phyloP scores from a whole-genome alignment of 2,888 invertebrate genomes.

The Itoplectis maculator region DNA sequence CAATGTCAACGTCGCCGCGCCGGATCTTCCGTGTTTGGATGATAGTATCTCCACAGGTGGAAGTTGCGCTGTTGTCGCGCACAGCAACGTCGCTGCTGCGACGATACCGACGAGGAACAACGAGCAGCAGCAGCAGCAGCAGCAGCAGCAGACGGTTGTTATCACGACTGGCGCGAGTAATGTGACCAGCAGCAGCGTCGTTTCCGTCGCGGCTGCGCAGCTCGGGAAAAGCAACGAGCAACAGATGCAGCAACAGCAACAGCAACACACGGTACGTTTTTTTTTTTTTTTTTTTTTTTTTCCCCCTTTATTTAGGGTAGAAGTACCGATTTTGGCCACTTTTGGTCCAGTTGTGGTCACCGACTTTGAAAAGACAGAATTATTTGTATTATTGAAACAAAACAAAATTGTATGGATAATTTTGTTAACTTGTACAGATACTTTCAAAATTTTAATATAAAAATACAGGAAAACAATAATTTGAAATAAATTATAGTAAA shows the following conservation, averaged over 20 bases:
- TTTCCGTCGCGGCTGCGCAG: slow-evolving; percentile 44
- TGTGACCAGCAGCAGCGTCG: slow-evolving; percentile 55
- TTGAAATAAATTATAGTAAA: too few species aligned
- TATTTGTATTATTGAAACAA: too few species aligned
- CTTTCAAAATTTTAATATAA: too few species aligned
- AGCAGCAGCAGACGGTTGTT: too few species aligned
- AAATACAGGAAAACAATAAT: too few species aligned
- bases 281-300: neutral
- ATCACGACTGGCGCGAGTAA: slow-evolving; percentile 49
- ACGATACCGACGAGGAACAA: slow-evolving; percentile 64
- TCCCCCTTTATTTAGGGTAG: too few species aligned
- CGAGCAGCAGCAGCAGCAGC: too few species aligned
- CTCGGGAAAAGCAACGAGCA: slow-evolving; percentile 26
- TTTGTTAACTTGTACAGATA: too few species aligned
- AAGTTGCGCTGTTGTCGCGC: slow-evolving; percentile 52
- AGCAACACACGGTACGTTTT: slow-evolving; percentile 25
- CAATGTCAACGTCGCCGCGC: slow-evolving; percentile 76
- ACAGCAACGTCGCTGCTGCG: slow-evolving; percentile 53
- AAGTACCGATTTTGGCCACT: too few species aligned
- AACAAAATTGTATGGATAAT: too few species aligned
- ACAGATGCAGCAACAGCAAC: slow-evolving; percentile 43
- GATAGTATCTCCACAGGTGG: slow-evolving; percentile 74
- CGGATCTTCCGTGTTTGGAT: slow-evolving; percentile 82
- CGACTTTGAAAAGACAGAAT: too few species aligned
- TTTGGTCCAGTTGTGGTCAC: too few species aligned